Evolutionary conservation across 2,888 invertebrate genomes (phyloP).

Genomic region (Synanthedon andrenaeformis): DNA sequence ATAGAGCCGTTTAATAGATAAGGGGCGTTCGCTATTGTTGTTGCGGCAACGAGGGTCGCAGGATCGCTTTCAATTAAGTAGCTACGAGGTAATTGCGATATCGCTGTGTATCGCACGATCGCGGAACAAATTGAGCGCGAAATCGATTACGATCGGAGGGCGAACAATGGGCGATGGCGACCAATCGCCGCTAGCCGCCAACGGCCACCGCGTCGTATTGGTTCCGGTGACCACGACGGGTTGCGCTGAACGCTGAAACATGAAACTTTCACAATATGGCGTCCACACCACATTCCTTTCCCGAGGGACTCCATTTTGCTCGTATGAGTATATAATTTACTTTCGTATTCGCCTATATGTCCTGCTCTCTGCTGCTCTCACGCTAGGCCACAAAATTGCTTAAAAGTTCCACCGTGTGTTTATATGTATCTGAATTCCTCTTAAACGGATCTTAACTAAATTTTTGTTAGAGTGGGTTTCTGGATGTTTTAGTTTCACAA

Average conservation of each 20-base stretch:
- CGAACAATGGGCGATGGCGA: conserved; percentile 14
- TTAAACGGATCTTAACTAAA: no score
- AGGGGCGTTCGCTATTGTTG: conserved; percentile 6
- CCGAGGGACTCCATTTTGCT: conserved; percentile 17
- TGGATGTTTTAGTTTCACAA: no score
- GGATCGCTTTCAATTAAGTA: conserved; percentile 27
- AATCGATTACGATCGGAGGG: conserved; percentile 24
- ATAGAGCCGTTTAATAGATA: no score
- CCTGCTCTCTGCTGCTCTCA: no score
- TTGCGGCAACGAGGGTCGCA: neutral
- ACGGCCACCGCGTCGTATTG: conserved; percentile 14
- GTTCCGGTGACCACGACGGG: conserved; percentile 28
- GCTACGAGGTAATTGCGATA: conserved; percentile 28
- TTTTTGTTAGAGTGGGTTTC: no score
- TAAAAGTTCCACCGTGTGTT: no score
- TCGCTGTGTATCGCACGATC: conserved; percentile 31
- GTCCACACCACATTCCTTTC: conserved; percentile 26
- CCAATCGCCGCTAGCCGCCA: conserved; percentile 18
- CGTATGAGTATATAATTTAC: no score
- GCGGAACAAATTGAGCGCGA: conserved; percentile 50
- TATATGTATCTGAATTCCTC: no score
- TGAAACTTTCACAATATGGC: conserved; percentile 13
- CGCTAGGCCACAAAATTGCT: no score
- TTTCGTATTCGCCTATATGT: no score
- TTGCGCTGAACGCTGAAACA: conserved; percentile 46